Evolutionary conservation across 1,140 invertebrate genomes (phyloP).

Genomic region (Cheumatopsyche charites): DNA sequence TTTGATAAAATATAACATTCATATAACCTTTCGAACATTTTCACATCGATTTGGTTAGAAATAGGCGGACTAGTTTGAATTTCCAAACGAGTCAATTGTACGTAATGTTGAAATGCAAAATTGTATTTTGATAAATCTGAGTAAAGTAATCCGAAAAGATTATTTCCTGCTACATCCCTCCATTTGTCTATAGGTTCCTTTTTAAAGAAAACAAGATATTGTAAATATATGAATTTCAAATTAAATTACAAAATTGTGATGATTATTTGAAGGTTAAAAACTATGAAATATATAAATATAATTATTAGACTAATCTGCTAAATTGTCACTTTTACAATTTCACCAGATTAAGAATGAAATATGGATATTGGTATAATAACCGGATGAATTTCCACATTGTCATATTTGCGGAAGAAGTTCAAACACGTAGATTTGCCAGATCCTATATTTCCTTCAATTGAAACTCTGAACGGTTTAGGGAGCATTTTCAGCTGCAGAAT

Average conservation of each 20-base stretch:
- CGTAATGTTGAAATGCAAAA: conserved; percentile 87
- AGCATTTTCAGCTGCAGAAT: background rate
- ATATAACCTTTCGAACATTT: conserved; percentile 81
- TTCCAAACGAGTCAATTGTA: conserved; percentile 85
- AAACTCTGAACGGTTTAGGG: conserved; percentile 66
- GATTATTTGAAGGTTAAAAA: conserved; percentile 2
- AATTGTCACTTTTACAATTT: no score
- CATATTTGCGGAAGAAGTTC: conserved; percentile 71
- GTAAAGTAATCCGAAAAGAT: conserved; percentile 85
- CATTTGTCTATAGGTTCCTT: conserved; percentile 83
- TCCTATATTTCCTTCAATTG: conserved; percentile 88
- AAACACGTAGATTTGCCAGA: conserved; percentile 87
- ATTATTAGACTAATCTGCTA: no score
- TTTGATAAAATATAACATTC: conserved; percentile 6
- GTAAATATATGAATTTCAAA: background rate
- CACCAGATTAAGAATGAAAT: no score
- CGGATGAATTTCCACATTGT: conserved; percentile 57
- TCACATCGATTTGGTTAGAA: conserved; percentile 67
- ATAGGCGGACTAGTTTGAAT: conserved; percentile 70
- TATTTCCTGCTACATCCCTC: conserved; percentile 81
- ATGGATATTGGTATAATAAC: no score
- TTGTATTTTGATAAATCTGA: conserved; percentile 77
- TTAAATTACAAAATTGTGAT: background rate
- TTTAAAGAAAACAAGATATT: no score
- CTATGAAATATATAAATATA: no score